Percentiles rank a stretch among this genome's conserved stretches.
Evolutionary conservation across 2,888 invertebrate genomes (phyloP).

Genomic region (Drosophila demipolita): DNA sequence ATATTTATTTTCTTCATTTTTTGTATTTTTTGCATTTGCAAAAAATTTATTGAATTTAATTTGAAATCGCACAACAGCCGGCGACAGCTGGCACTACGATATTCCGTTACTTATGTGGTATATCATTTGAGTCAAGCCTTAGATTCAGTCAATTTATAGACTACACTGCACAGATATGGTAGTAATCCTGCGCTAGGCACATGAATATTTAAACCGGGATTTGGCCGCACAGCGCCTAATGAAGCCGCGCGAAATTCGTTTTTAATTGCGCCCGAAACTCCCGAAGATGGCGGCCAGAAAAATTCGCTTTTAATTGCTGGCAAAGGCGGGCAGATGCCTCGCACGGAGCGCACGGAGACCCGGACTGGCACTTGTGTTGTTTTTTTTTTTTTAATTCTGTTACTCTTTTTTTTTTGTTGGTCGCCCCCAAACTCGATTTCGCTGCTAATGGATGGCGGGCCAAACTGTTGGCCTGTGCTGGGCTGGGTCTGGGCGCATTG

Average conservation of each 20-base stretch:
- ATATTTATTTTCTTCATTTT: constrained; percentile 18
- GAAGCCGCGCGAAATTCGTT: constrained; percentile 80
- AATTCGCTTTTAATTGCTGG: constrained; percentile 80
- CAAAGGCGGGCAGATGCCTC: constrained; percentile 39
- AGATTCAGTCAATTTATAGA: constrained; percentile 18
- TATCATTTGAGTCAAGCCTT: constrained; percentile 41
- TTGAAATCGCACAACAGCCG: constrained; percentile 69
- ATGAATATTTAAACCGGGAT: constrained; percentile 71
- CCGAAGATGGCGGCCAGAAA: constrained; percentile 77
- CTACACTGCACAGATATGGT: constrained; percentile 1
- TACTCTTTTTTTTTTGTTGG: constrained; percentile 39
- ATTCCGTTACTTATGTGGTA: constrained; percentile 31
- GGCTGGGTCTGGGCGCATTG: constrained; percentile 20
- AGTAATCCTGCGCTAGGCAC: constrained; percentile 43
- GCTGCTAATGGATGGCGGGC: constrained; percentile 74
- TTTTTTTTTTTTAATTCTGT: constrained; percentile 18
- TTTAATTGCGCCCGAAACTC: constrained; percentile 77
- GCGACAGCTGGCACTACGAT: constrained; percentile 60
- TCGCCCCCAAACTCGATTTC: constrained; percentile 74
- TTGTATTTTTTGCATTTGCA: constrained; percentile 59
- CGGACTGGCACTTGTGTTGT: constrained; percentile 73
- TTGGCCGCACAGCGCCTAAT: constrained; percentile 62
- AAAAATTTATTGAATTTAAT: constrained; percentile 78
- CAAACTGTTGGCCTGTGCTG: constrained; percentile 46
- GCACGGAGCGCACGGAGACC: neutral